Percentiles rank a stretch among this genome's conserved stretches.
These are phyloP conservation scores for Drosophila barbarae DNA, from an alignment of 2,888 invertebrate genomes.

Conservation along the genomic window DNA sequence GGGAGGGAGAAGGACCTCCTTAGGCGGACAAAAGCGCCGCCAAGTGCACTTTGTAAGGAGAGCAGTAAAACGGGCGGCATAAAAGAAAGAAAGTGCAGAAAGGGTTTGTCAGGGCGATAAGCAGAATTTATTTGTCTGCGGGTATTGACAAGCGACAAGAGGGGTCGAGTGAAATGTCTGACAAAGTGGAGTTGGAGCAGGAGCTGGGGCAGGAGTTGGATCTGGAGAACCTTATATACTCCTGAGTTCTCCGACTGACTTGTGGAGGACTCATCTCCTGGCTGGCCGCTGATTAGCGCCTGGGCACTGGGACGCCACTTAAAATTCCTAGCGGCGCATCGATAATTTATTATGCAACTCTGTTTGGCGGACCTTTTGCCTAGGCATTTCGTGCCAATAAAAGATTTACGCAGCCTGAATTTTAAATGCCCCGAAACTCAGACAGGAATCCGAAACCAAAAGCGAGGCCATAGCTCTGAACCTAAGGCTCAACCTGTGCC, in stretches of 20 bases:
- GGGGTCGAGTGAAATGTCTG: constrained; percentile 27
- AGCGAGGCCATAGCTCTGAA: constrained; percentile 1
- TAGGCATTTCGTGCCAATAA: constrained; percentile 68
- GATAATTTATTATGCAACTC: constrained; percentile 71
- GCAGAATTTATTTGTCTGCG: constrained; percentile 72
- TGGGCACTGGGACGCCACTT: constrained; percentile 34
- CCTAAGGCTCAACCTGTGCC: constrained; percentile 1
- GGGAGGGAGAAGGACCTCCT: constrained; percentile 6
- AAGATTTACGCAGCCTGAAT: constrained; percentile 69
- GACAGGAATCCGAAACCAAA: constrained; percentile 21
- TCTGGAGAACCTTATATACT: background rate
- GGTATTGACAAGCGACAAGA: constrained; percentile 67
- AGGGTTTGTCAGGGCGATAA: constrained; percentile 66
- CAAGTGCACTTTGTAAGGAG: constrained; percentile 66
- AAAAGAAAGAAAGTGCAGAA: constrained; percentile 51
- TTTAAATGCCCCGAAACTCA: constrained; percentile 51
- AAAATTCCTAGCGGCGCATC: constrained; percentile 57
- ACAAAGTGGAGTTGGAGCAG: background rate
- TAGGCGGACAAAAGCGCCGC: constrained; percentile 49
- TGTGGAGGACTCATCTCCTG: constrained; percentile 20
- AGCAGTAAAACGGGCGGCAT: constrained; percentile 52
- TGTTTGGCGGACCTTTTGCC: constrained; percentile 58
- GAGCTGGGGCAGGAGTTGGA: background rate
- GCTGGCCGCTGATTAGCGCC: constrained; percentile 58
- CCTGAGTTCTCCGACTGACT: background rate